Conservation (phyloP, 2,113 vertebrate species). For the Corydoras maculifer region DNA sequence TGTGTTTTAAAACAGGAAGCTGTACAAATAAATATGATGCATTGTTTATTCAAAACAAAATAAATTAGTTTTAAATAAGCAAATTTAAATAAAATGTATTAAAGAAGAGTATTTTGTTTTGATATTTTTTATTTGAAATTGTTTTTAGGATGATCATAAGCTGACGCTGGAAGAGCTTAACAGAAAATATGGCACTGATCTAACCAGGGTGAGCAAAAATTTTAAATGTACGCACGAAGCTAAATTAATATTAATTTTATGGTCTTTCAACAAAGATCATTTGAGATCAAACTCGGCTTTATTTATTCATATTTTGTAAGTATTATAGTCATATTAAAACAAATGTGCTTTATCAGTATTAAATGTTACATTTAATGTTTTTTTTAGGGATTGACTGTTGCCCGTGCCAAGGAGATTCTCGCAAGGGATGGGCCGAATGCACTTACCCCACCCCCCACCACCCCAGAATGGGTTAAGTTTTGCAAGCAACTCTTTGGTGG, state of each 20-base stretch:
- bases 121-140: not conserved
- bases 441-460: conserved; percentile 91
- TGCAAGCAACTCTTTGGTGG: conserved; percentile 88
- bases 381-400: conserved; percentile 58
- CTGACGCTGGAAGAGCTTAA: conserved; percentile 90
- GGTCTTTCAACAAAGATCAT: too few relatives aligned
- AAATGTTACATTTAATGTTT: conserved; percentile 23
- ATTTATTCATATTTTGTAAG: too few relatives aligned
- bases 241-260: too few relatives aligned
- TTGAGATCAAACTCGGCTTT: too few relatives aligned
- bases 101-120: not conserved
- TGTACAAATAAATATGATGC: too few relatives aligned
- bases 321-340: too few relatives aligned
- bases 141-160: conserved; percentile 89
- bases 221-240: too few relatives aligned
- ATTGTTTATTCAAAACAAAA: too few relatives aligned
- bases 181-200: conserved; percentile 90
- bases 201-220: conserved; percentile 74
- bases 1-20: not conserved
- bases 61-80: too few relatives aligned
- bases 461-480: conserved; percentile 97
- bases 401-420: conserved; percentile 82
- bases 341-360: too few relatives aligned
- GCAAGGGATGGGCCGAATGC: conserved; percentile 88
- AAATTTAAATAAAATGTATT: not conserved